phyloP scores from a whole-genome alignment of 2,888 invertebrate species.

The Chymomyza procnemis region DNA sequence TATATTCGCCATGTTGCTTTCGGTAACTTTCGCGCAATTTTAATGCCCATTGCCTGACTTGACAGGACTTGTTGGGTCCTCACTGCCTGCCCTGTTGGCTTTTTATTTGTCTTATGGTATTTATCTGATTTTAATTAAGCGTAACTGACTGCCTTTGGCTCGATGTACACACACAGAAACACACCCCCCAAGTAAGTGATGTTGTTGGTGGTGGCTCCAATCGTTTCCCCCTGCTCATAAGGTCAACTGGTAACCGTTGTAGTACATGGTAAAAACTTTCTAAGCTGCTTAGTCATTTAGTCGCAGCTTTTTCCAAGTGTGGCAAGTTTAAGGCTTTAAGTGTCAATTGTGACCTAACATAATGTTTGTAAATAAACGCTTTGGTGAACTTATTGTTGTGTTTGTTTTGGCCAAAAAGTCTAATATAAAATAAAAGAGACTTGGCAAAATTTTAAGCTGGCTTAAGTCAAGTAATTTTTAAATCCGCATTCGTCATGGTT shows the following conservation, averaged over 20 bases:
- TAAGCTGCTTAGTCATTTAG: not conserved
- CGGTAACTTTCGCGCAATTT: slow-evolving; percentile 1
- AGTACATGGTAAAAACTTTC: not conserved
- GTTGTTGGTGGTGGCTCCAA: not conserved
- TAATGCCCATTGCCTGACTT: slow-evolving; percentile 18
- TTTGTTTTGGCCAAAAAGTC: not conserved
- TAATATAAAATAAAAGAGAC: not conserved
- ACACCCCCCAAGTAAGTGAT: too few species aligned
- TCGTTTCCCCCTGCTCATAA: not conserved
- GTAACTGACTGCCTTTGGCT: slow-evolving; percentile 35
- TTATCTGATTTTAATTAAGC: slow-evolving; percentile 63
- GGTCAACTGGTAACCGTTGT: not conserved
- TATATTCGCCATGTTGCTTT: not conserved
- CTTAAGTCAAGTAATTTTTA: not conserved
- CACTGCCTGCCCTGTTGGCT: slow-evolving; percentile 28
- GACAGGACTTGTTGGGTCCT: slow-evolving; percentile 21
- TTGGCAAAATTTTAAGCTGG: not conserved
- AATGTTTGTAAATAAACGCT: not conserved
- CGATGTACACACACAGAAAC: not conserved
- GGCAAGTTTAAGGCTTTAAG: not conserved
- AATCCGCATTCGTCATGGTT: not conserved
- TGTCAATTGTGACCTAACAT: not conserved
- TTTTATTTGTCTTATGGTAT: slow-evolving; percentile 61
- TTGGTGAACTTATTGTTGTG: not conserved
- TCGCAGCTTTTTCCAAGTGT: not conserved